Base-by-base conservation (phyloP, 2,797 vertebrate species). In the Sciurus carolinensis region DNA sequence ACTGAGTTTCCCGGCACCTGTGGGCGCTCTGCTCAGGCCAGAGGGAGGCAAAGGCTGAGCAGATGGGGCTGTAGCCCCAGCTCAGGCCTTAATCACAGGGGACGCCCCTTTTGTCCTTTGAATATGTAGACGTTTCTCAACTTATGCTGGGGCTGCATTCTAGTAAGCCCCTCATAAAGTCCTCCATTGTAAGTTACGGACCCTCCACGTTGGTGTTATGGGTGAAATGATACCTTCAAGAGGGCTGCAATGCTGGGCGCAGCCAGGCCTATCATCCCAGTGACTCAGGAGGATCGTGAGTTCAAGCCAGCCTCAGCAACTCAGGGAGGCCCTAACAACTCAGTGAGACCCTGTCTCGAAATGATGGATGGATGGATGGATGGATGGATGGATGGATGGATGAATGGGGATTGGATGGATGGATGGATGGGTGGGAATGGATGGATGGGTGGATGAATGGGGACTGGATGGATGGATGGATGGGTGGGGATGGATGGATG, bases 1-100 rank as follows among this genome's bases (percentile, higher is more conserved):
- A 66, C 72, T 15, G 62, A 67, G 36, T 54, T 69, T 13, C 44
- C 17, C 33, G 39, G 7, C 77, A 12, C 28, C 18, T 69, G 22
- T 17, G 50, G 44, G 52, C 57, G 57, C 84, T 50, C 52, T 67
- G 8, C 64, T 26, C 0, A 0, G 33, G 33, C 50, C 57, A 62
- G 26, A 57, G 18, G 28, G 64, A 57, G n/a, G 72, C 54, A 26
- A 18, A 62, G 17, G 44, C 79, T 24, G 64, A 42, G 39, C 64
- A 57, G 54, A 47, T 1, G 18, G 57, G 62, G 4, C n/a, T 86
- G 77, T 50, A 13, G 30, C 14, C 15, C 76, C 67, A 9, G 2
- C 15, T 1, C 5, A 0, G 0, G 57, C 6, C 2, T 33, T 28
- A 1, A 20, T 14, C 76, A 18, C 36, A 50, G 52, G 2, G 30